phyloP scores from a whole-genome alignment of 2,797 vertebrate species.

The Diplodus sargus region DNA sequence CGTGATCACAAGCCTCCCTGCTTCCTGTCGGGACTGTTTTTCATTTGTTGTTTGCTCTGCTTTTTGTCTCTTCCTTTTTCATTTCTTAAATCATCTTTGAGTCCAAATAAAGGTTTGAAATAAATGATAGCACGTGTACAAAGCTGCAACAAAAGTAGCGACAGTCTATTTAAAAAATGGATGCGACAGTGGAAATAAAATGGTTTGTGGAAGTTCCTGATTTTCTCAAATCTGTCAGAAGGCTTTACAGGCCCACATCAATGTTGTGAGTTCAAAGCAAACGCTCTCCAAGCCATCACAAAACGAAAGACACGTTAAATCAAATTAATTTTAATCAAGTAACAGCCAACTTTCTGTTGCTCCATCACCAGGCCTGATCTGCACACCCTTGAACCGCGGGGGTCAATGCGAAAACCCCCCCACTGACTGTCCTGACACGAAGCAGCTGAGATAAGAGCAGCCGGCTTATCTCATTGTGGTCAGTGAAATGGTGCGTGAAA shows the following conservation, averaged over 20 bases:
- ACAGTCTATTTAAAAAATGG: too few relatives aligned
- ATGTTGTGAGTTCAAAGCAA: neutral
- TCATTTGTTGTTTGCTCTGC: too few relatives aligned
- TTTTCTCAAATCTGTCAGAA: too few relatives aligned
- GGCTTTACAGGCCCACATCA: neutral
- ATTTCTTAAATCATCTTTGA: too few relatives aligned
- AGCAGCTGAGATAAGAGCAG: slow-evolving; percentile 76
- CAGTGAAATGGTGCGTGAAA: slow-evolving; percentile 78
- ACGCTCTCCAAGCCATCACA: neutral
- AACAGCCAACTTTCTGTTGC: neutral
- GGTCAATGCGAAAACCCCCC: slow-evolving; percentile 62
- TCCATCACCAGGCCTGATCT: slow-evolving; percentile 42
- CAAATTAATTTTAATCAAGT: slow-evolving; percentile 2
- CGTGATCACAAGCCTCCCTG: too few relatives aligned
- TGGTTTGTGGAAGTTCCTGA: too few relatives aligned
- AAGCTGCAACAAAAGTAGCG: too few relatives aligned
- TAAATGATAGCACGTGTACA: too few relatives aligned
- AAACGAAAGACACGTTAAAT: neutral
- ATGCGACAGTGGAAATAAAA: too few relatives aligned
- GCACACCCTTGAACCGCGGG: slow-evolving; percentile 48
- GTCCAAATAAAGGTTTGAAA: too few relatives aligned
- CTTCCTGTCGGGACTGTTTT: too few relatives aligned
- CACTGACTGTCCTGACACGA: slow-evolving; percentile 44
- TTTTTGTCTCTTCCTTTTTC: too few relatives aligned
- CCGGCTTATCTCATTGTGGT: slow-evolving; percentile 71